Percentiles rank a stretch among this genome's conserved stretches.
These are phyloP conservation scores for Mastacembelus armatus DNA, from an alignment of 2,797 vertebrate species.

Conservation along the genomic window DNA sequence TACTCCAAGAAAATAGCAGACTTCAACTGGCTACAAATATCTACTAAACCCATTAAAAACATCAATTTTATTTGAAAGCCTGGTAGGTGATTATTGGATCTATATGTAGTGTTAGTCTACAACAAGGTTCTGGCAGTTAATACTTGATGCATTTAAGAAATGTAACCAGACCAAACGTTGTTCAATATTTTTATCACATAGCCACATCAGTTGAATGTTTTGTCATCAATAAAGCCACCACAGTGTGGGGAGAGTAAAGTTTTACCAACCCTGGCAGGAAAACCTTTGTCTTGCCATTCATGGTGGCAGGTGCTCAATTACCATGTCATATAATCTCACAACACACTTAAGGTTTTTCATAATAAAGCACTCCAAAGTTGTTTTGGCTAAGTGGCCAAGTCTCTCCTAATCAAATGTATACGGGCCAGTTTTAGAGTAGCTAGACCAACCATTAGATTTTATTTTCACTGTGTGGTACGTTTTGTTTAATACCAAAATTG, in stretches of 20 bases:
- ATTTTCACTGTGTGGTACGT: background rate
- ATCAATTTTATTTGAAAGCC: no score
- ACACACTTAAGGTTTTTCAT: slow-evolving; percentile 31
- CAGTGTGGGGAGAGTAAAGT: no score
- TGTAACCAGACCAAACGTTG: background rate
- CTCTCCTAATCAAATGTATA: slow-evolving; percentile 36
- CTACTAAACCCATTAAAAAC: no score
- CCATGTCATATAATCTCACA: slow-evolving; percentile 43
- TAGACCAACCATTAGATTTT: background rate
- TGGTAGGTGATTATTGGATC: no score
- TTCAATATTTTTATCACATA: slow-evolving; percentile 8
- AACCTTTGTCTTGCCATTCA: slow-evolving; percentile 29
- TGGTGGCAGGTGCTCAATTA: slow-evolving; percentile 31
- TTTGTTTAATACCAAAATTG: background rate
- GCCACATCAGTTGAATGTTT: background rate
- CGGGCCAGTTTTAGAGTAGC: slow-evolving; percentile 2
- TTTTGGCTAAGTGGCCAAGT: slow-evolving; percentile 21
- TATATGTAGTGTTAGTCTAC: no score
- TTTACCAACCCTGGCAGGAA: slow-evolving; percentile 16
- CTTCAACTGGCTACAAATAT: no score
- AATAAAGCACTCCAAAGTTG: slow-evolving; percentile 25
- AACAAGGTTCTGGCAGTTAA: no score
- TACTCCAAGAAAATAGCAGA: no score
- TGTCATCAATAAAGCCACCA: slow-evolving; percentile 21
- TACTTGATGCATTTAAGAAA: slow-evolving; percentile 2